Base-by-base conservation (phyloP, 2,113 vertebrate species). In the Chlorocebus sabaeus region DNA sequence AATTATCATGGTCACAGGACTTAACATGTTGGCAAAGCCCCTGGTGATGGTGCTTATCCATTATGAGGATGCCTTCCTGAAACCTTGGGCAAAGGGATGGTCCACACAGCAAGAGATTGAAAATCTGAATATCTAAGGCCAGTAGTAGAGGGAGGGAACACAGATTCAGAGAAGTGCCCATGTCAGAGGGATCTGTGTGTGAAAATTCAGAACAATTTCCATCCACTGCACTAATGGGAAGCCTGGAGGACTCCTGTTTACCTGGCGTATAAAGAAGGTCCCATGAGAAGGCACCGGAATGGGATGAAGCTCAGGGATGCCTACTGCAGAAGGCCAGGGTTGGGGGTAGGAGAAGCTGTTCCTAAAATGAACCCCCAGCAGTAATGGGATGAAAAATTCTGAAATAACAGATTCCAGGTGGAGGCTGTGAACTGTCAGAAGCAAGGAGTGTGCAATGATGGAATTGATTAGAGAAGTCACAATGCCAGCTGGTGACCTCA, bases 151-250 rank as follows among this genome's bases (percentile, higher is more conserved):
- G 30, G 64, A 55, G 78, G 12, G 5, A n/a, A 25, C 3, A 1
- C 57, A 40, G 59, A 2, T 52, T 52, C 20, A 43, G 9, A 23
- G 35, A 70, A 32, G 30, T 8, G 7, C 10, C 6, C 16, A 3
- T 17, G 13, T 9, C 43, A 40, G 52, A 23, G 1, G 2, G 0
- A 68, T 43, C 6, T 2, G 0, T 3, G 6, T 32, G 12, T 8
- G 68, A 22, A 72, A 79, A 52, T n/a, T 22, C 70, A 76, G 68
- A 9, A 18, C 2, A 7, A 18, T 23, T 16, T 35, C 16, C 16
- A 6, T 23, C 11, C 32, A 3, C n/a, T 25, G 3, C 27, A 12
- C 35, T 17, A 7, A 11, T 22, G 48, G 68, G 55, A 57, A 57
- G 40, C 13, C 68, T 35, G 4, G 18, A 8, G 30, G 45, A 82